Evolutionary conservation across 2,113 vertebrate genomes (phyloP), one percentile per base, ranked within the genome.

Genomic region (Erpornis zantholeuca): DNA sequence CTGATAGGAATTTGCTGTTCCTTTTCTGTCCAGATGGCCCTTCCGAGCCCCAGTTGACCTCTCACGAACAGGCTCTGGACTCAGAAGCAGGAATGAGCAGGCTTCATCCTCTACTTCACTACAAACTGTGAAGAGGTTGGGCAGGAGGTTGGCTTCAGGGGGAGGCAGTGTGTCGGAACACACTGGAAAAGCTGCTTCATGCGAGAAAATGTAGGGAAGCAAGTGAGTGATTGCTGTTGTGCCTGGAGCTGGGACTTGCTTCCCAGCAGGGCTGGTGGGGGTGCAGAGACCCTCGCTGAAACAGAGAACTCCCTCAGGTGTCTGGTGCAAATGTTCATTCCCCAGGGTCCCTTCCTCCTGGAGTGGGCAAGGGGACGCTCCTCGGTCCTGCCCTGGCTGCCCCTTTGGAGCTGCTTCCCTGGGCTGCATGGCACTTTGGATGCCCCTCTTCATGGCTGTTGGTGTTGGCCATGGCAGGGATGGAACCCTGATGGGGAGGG

Each of bases 91-190:
- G 49, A 92, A 90, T 84, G 83, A 92, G n/a, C 82, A 64, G 66
- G 53, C 82, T 96, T 73, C 60, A 24, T 86, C 66, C 86, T 88
- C 82, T 92, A 40, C 71, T 95, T 90, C 1, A 3, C 76, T 60
- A 42, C 82, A 75, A 81, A 83, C 90, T 83, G 94, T 96, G 88
- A 90, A 73, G 85, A 91, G 82, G 82, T 90, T 93, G 82, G 47
- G 85, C 84, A 92, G 82, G 92, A 96, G 94, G 60, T 81, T 96
- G 92, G 93, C 94, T 95, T 92, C 85, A 64, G 94, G 93, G 93
- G 75, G 76, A 96, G 88, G 71, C 94, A 82, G 31, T 72, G 75
- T 92, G 33, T 95, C 0, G 40, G 86, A 94, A 95, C 90, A 70
- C 90, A 64, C 52, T 70, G 90, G 82, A 88, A 66, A 80, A 92